Conservation (phyloP, 2,797 vertebrate species). For the Pelochelys cantorii region DNA sequence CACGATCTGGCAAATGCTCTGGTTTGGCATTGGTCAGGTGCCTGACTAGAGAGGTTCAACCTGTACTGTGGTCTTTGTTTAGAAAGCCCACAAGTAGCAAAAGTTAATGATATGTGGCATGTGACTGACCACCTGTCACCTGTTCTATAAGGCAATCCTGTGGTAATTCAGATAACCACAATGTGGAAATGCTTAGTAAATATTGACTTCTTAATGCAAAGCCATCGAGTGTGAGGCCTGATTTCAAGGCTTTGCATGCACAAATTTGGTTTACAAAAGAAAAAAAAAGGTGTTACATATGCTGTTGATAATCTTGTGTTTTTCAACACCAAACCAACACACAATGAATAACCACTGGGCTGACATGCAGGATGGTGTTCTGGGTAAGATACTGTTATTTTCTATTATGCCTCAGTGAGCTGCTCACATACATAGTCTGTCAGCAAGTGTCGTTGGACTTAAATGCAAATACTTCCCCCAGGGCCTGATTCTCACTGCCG, state of each 20-base stretch:
- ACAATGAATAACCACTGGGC: background rate
- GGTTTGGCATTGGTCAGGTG: too few relatives aligned
- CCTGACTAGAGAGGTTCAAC: too few relatives aligned
- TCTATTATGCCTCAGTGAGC: background rate
- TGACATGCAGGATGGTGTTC: background rate
- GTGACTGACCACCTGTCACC: background rate
- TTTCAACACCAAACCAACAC: background rate
- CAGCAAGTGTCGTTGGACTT: background rate
- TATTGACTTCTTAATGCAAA: background rate
- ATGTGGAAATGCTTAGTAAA: background rate
- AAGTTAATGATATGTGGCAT: fast-evolving
- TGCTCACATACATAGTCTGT: background rate
- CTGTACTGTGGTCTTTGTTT: background rate
- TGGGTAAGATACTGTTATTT: background rate
- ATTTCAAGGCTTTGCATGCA: background rate
- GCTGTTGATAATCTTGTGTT: background rate
- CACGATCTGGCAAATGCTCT: too few relatives aligned
- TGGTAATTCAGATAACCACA: background rate
- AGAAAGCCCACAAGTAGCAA: background rate
- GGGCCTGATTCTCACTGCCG: background rate
- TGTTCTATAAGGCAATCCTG: background rate
- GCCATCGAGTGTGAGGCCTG: background rate
- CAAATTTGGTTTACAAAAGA: background rate
- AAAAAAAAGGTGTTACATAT: background rate
- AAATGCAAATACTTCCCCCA: background rate